A percentile compares a stretch with the other conserved stretches of the same genome.
These are phyloP conservation scores for Helogale parvula DNA, from an alignment of 2,113 vertebrate genomes.

Conservation along the genomic window DNA sequence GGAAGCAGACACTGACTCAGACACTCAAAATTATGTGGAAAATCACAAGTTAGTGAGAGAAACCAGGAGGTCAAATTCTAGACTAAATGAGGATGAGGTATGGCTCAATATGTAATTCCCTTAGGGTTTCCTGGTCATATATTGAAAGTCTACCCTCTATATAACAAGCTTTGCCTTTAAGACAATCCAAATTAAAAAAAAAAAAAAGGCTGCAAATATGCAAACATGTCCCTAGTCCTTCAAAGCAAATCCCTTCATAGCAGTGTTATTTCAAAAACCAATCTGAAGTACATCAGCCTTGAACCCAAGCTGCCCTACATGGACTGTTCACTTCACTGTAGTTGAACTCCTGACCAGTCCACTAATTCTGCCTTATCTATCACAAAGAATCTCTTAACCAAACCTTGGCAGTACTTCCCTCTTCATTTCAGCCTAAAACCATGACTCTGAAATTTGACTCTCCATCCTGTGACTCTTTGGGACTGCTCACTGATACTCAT, in stretches of 20 bases:
- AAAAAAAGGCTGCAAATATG: not conserved
- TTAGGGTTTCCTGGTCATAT: not conserved
- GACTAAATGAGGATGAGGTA: not conserved
- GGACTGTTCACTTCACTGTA: not conserved
- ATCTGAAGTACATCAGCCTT: not conserved
- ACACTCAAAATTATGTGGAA: conserved; percentile 14
- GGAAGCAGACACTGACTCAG: not conserved
- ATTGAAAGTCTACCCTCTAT: not conserved
- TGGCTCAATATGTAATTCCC: not conserved
- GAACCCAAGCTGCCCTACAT: not conserved
- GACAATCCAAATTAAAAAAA: not conserved
- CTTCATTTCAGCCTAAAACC: not conserved
- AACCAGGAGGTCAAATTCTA: not conserved
- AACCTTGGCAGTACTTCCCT: not conserved
- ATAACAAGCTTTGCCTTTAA: not conserved
- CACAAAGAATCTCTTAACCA: not conserved
- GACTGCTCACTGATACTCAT: not conserved
- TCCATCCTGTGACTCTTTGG: not conserved
- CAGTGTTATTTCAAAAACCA: not conserved
- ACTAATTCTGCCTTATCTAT: not conserved
- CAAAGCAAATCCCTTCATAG: not conserved
- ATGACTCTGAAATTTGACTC: not conserved
- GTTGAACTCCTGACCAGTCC: not conserved
- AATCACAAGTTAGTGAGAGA: not conserved
- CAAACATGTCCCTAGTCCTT: not conserved